Percentiles rank a stretch among this genome's conserved stretches.
phyloP scores from a whole-genome alignment of 2,888 invertebrate species.

The Galeruca laticollis region DNA sequence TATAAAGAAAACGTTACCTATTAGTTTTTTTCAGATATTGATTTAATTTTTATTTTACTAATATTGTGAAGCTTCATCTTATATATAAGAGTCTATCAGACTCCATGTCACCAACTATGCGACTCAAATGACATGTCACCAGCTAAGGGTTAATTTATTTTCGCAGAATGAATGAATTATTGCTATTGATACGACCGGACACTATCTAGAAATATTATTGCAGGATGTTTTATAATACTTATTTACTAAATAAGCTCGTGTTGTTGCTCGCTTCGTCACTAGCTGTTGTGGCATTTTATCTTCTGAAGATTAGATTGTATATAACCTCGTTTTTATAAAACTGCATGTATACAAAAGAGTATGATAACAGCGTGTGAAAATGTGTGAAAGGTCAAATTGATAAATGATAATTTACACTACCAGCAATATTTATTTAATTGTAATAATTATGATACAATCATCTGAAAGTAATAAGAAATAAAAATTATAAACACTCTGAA shows the following conservation, averaged over 20 bases:
- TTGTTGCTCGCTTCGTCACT: neutral
- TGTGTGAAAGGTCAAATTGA: slow-evolving; percentile 12
- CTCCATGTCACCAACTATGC: no score
- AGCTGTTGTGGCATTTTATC: neutral
- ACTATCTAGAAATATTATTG: no score
- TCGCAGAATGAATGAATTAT: no score
- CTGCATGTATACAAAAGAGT: neutral
- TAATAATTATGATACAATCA: neutral
- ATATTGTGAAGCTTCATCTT: no score
- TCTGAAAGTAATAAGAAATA: neutral
- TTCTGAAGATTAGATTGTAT: neutral
- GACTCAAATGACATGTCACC: no score
- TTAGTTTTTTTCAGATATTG: no score
- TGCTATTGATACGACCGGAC: no score
- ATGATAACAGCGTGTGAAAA: slow-evolving; percentile 7
- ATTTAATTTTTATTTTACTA: no score
- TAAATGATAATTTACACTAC: neutral
- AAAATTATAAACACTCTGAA: neutral
- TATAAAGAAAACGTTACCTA: no score
- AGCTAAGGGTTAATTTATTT: no score
- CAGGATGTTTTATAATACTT: neutral
- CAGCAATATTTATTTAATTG: neutral
- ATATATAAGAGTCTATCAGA: no score
- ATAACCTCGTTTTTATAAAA: neutral
- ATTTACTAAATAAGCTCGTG: neutral